Base-by-base conservation (phyloP, 2,113 vertebrate genomes). In the Charina bottae region DNA sequence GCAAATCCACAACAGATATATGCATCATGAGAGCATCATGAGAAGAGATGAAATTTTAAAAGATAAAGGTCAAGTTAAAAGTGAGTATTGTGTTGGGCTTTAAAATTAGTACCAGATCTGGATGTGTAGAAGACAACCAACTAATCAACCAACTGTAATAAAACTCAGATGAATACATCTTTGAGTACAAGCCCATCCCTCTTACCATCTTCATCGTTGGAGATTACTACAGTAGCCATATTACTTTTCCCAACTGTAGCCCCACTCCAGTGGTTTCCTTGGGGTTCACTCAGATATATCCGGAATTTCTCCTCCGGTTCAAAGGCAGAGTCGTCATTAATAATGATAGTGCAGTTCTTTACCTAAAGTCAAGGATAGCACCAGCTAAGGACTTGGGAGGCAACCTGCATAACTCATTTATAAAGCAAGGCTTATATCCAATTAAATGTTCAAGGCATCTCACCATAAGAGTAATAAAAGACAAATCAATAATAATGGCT, bases 251-350 rank as follows among this genome's bases (percentile, higher is more conserved):
- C 99, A 62, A 99, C 95, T 97, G 98, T 98, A 64, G 99, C 99
- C 64, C 99, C 99, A 8, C 98, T 99, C 99, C 99, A 99, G 59
- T 99, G 99, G 96, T 98, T 99, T 15, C 99, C 98, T 68, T 98
- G 98, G 0, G 99, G 99, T 68, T 97, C 98, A 19, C 98, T 97
- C 0, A 99, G 98, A 86, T 97, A 96, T 90, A 99, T 96, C 95
- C 97, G 98, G 97, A 99, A 99, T 95, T 98, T 98, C 91, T 99
- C 99, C n/a, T 99, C 99, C 0, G 98, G 98, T 94, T 99, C 99
- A 56, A 99, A 99, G 6, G 99, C 97, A 0, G 99, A 98, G 97
- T 99, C 99, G 0, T 99, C 99, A 0, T 96, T 97, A 95, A 99
- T 97, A 46, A 94, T 96, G 49, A 99, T 96, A 0, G 98, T 98